Conservation (phyloP, 2,113 vertebrate species). For the Catharus minimus region DNA sequence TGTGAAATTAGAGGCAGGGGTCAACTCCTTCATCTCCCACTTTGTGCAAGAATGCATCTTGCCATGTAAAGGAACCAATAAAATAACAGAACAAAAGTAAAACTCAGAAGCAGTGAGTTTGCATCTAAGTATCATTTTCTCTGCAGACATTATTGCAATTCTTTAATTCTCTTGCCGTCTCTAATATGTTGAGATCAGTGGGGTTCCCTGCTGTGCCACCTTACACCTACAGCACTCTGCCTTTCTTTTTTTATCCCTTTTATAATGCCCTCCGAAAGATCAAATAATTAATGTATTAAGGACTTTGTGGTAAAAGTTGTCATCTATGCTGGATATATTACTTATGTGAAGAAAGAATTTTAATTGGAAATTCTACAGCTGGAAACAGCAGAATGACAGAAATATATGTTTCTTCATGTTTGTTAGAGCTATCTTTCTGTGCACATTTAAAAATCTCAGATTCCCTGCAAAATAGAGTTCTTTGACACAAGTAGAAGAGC, state of each 20-base stretch:
- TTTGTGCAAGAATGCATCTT: neutral
- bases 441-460: neutral
- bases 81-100: neutral
- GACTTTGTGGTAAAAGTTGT: slow-evolving; percentile 36
- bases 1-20: neutral
- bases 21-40: neutral
- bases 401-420: slow-evolving; percentile 33
- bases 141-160: neutral
- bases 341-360: slow-evolving; percentile 46
- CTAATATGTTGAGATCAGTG: slow-evolving; percentile 63
- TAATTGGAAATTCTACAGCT: slow-evolving; percentile 65
- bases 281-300: slow-evolving; percentile 70
- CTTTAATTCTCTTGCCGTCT: slow-evolving; percentile 42
- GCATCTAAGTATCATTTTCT: slow-evolving; percentile 37
- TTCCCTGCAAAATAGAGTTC: neutral
- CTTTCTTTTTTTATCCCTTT: slow-evolving; percentile 21
- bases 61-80: neutral
- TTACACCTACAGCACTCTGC: slow-evolving; percentile 45
- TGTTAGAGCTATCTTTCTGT: slow-evolving; percentile 4
- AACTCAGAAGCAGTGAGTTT: slow-evolving; percentile 37
- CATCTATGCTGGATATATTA: slow-evolving; percentile 48
- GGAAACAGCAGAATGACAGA: slow-evolving; percentile 4
- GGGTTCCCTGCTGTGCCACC: slow-evolving; percentile 59
- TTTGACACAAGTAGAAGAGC: neutral
- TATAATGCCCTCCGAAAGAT: slow-evolving; percentile 57